A percentile compares a stretch with the other conserved stretches of the same genome.
phyloP scores from a whole-genome alignment of 2,797 vertebrate genomes.

The Luscinia luscinia region DNA sequence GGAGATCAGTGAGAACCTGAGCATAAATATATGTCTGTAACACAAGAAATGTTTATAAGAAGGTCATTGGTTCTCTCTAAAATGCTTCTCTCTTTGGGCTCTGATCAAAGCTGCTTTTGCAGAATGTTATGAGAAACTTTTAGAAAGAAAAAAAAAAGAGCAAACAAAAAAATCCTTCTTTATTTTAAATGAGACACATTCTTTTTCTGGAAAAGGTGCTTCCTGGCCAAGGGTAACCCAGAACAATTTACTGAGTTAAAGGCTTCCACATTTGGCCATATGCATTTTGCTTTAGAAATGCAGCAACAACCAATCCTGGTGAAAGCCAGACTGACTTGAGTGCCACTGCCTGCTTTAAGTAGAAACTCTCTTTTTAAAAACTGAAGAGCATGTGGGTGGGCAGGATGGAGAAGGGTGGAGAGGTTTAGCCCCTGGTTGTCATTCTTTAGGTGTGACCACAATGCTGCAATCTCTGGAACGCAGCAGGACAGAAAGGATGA shows the following conservation, averaged over 20 bases:
- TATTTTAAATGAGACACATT: not conserved
- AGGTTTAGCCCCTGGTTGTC: not conserved
- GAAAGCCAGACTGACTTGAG: not conserved
- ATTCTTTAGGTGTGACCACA: slow-evolving; percentile 16
- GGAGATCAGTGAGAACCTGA: not conserved
- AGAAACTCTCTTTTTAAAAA: slow-evolving; percentile 2
- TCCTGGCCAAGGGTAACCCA: not conserved
- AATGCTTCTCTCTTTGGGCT: not conserved
- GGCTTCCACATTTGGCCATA: not conserved
- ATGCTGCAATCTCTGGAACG: slow-evolving; percentile 13
- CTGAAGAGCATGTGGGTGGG: not conserved
- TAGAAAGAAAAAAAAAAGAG: not conserved
- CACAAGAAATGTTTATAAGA: not conserved
- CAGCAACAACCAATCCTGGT: not conserved
- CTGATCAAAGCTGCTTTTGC: not conserved
- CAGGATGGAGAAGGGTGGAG: not conserved
- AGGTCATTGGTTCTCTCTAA: not conserved
- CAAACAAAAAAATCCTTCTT: not conserved
- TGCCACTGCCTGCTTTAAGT: not conserved
- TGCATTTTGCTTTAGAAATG: not conserved
- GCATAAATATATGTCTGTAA: not conserved
- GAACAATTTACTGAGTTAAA: not conserved
- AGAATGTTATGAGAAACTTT: not conserved
- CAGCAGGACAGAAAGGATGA: not conserved
- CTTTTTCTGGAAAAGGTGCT: not conserved